These are phyloP conservation scores for Palythoa caribaeorum DNA, from an alignment of 92 coral and sea anemone species.

Conservation along the genomic window DNA sequence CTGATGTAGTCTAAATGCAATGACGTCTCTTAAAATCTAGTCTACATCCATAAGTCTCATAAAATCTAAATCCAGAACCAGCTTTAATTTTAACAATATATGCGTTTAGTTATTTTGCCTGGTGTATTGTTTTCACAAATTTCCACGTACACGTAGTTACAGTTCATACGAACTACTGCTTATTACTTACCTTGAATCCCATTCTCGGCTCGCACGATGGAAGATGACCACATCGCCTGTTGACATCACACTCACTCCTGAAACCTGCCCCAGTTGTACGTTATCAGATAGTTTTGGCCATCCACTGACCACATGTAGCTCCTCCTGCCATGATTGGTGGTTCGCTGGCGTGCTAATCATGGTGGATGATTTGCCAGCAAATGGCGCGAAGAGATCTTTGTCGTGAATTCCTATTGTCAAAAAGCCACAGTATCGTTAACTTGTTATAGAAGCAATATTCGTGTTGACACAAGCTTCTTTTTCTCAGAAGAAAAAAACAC, in stretches of 20 bases:
- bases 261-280: constrained; percentile 84
- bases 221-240: constrained; percentile 79
- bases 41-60: too few species aligned
- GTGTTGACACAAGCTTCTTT: too few species aligned
- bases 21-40: too few species aligned
- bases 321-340: constrained; percentile 13
- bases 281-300: constrained; percentile 84
- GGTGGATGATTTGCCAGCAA: not conserved
- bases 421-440: not conserved
- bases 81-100: too few species aligned
- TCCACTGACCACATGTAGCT: constrained; percentile 60
- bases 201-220: constrained; percentile 88
- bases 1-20: too few species aligned
- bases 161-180: too few species aligned
- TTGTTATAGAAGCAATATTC: not conserved
- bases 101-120: too few species aligned
- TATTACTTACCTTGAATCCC: constrained; percentile 77
- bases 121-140: too few species aligned
- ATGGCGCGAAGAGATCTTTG: not conserved
- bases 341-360: not conserved
- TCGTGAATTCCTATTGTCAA: not conserved
- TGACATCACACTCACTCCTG: constrained; percentile 86
- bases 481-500: too few species aligned
- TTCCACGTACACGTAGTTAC: too few species aligned
- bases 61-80: too few species aligned